Evolutionary conservation across 2,888 invertebrate genomes (phyloP), one percentile per base, ranked within the genome.

Genomic region (Leptothorax acervorum): DNA sequence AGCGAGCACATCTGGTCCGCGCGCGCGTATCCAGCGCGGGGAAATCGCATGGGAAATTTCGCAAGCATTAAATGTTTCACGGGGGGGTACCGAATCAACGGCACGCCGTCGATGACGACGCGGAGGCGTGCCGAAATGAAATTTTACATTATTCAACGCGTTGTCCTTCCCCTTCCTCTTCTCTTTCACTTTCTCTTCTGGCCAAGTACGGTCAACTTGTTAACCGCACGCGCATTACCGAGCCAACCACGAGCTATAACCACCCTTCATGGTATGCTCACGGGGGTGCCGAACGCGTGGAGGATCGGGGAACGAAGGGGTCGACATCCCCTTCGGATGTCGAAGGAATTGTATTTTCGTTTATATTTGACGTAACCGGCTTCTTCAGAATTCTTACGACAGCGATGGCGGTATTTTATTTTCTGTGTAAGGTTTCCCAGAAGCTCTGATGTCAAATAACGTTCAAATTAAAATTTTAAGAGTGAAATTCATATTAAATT

Each of bases 71-170:
- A 92, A 92, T 92, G 91, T 92, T 92, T 92, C 89, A 92, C 90
- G 91, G 45, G 39, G 8, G 85, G 11, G 2, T 11, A 85, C 79
- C 78, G 90, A 90, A 92, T 92, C 91, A 91, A 90, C 90, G 90
- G 82, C 63, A 76, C 68, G 78, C 68, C 78, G 85, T 76, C 91
- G 89, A 91, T 91, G 92, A 91, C 89, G 89, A 85, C 90, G 70
- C 83, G 73, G 85, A 86, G 81, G 84, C 87, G 65, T 75, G 75
- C 70, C 83, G 91, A 92, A 93, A 93, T 93, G 92, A 93, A 93
- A 93, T 89, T 91, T 88, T 93, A 90, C 92, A 93, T 93, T 93
- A 93, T 93, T 92, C 90, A 93, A 91, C 87, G 87, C 87, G 87
- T 83, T 48, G n/a, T 51, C 23, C 79, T 81, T 51, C 39, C 66